A percentile compares a stretch with the other conserved stretches of the same genome.
Conservation (phyloP, 2,888 invertebrate genomes). For the Xanthostigma xanthostigma region DNA sequence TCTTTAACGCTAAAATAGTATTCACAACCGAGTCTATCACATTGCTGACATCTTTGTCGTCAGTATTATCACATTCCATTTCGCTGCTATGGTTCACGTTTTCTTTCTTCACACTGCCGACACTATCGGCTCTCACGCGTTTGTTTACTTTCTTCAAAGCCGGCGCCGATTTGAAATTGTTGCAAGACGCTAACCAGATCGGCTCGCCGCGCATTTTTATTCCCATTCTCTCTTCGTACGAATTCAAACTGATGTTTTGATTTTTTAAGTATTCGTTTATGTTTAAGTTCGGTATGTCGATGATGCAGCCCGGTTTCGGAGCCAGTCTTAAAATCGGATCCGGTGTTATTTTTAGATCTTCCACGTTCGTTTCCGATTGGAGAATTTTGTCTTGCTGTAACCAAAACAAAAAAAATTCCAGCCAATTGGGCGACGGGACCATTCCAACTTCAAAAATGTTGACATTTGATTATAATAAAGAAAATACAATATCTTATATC, state of each 20-base stretch:
- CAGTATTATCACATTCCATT: neutral
- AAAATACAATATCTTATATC: too few species aligned
- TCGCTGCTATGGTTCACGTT: neutral
- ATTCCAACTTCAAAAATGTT: too few species aligned
- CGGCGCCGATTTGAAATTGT: constrained; percentile 11
- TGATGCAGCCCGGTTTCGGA: constrained; percentile 42
- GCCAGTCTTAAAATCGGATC: constrained; percentile 24
- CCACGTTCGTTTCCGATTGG: neutral
- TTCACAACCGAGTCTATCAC: constrained; percentile 22
- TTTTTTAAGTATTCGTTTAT: constrained; percentile 64
- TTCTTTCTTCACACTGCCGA: constrained; percentile 10
- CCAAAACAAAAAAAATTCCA: neutral
- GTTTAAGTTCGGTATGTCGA: constrained; percentile 57
- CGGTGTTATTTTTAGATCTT: neutral
- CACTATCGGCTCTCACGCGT: constrained; percentile 25
- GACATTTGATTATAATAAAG: too few species aligned
- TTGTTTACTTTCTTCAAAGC: constrained; percentile 26
- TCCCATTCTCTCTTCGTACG: constrained; percentile 58
- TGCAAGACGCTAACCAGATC: constrained; percentile 25
- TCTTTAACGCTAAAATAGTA: constrained; percentile 21
- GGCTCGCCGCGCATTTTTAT: constrained; percentile 35
- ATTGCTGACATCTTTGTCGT: constrained; percentile 12
- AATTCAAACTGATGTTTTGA: constrained; percentile 60
- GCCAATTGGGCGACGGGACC: too few species aligned
- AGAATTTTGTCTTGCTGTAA: neutral